Evolutionary conservation across 2,888 invertebrate genomes (phyloP).

Genomic region (Rhagium mordax): DNA sequence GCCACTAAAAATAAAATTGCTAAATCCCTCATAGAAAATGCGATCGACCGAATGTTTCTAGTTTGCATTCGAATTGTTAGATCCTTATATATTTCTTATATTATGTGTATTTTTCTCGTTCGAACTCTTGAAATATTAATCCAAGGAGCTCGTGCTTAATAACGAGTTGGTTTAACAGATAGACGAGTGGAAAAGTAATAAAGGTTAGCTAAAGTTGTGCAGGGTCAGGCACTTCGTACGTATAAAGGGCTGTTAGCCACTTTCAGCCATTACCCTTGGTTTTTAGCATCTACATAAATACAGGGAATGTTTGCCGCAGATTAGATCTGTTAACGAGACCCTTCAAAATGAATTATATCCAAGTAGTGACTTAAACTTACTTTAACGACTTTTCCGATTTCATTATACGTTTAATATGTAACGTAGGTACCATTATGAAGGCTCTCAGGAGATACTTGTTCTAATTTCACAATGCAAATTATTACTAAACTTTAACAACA

Average conservation of each 20-base stretch:
- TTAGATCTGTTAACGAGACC: slow-evolving; percentile 42
- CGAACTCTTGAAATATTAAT: background rate
- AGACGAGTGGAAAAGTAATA: background rate
- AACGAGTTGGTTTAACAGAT: slow-evolving; percentile 7
- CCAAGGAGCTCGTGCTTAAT: background rate
- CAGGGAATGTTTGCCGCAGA: slow-evolving; percentile 38
- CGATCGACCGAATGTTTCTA: background rate
- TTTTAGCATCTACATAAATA: slow-evolving; percentile 35
- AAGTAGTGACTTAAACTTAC: slow-evolving; percentile 7
- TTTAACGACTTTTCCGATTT: slow-evolving; percentile 14
- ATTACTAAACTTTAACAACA: background rate
- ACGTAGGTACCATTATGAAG: background rate
- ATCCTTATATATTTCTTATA: background rate
- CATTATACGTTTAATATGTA: background rate
- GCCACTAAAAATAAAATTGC: slow-evolving; percentile 10
- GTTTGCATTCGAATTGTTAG: background rate
- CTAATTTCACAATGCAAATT: background rate
- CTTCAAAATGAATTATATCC: slow-evolving; percentile 32
- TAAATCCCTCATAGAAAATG: background rate
- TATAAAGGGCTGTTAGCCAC: slow-evolving; percentile 40
- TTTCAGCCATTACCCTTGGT: slow-evolving; percentile 34
- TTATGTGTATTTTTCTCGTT: background rate
- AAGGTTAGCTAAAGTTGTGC: slow-evolving; percentile 2
- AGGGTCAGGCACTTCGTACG: background rate
- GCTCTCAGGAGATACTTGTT: background rate